These are phyloP conservation scores for Trachymyrmex cornetzi DNA, from an alignment of 1,140 invertebrate species.

Conservation along the genomic window DNA sequence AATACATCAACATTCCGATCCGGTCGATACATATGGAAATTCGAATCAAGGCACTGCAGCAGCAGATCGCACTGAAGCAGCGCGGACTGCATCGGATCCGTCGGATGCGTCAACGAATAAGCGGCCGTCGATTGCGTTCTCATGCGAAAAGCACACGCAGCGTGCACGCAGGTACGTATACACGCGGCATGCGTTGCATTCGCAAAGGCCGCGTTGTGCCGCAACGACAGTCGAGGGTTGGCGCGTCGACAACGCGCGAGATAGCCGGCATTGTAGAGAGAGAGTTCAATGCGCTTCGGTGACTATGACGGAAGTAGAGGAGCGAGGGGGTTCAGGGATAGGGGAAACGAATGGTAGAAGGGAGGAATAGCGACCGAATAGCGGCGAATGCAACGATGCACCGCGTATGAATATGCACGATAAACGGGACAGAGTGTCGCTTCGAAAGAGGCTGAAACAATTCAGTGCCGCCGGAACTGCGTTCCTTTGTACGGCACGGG, in stretches of 20 bases:
- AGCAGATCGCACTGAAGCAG: conserved; percentile 4
- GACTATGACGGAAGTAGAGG: conserved; percentile 70
- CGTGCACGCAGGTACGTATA: conserved; percentile 48
- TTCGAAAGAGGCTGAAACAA: conserved; percentile 61
- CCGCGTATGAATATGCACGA: conserved; percentile 54
- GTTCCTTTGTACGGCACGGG: conserved; percentile 55
- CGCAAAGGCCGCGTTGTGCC: conserved; percentile 68
- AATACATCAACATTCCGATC: conserved; percentile 21
- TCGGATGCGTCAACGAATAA: conserved; percentile 60
- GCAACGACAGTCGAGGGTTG: conserved; percentile 55
- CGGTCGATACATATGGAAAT: not conserved
- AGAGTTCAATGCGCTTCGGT: conserved; percentile 75
- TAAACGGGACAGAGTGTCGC: conserved; percentile 65
- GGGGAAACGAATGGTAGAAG: not conserved
- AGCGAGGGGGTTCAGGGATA: conserved; percentile 1
- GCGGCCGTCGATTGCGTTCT: conserved; percentile 71
- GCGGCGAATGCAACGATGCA: conserved; percentile 59
- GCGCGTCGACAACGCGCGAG: conserved; percentile 72
- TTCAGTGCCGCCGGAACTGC: conserved; percentile 56
- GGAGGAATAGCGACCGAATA: conserved; percentile 18
- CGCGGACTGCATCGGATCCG: not conserved
- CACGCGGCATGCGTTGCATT: conserved; percentile 56
- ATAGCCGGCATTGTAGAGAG: conserved; percentile 72
- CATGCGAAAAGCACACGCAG: conserved; percentile 73
- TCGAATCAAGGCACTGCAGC: not conserved